Evolutionary conservation across 1,140 invertebrate genomes (phyloP), one percentile per base, ranked within the genome.

Genomic region (Lepidostoma basale): DNA sequence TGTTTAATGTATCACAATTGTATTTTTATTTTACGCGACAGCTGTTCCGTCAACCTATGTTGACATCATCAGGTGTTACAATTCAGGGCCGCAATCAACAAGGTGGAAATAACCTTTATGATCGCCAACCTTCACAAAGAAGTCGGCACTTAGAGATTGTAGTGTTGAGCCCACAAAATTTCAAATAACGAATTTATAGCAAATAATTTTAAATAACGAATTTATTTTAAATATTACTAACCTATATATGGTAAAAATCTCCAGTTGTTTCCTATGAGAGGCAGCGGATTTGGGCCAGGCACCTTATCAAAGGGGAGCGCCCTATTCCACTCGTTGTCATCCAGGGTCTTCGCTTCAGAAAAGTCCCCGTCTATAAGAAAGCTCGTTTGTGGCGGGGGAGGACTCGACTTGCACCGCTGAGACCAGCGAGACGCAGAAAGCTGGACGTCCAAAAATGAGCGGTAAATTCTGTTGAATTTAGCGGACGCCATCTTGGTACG

Each of bases 261-360:
- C 92, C 92, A 94, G 16, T 90, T 88, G 75, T 93, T 94, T 14
- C 92, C 92, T 18, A 94, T 79, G 0, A 93, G 33, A 0, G 92
- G 92, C 23, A 93, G 75, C 1, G 89, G 88, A 74, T 85, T 88
- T 0, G 92, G 92, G 1, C 92, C 92, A 2, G 92, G 92, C 2
- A 94, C 88, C 64, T 88, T 85, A 1, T 78, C 76, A 77, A 81
- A 83, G 6, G 78, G 73, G 25, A 75, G 78, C 5, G 78, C 72
- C 1, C 74, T 69, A 0, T 76, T 70, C 60, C 69, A 63, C 1
- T 74, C 62, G 4, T 74, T 56, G 0, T 74, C 75, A 6, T 64
- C 30, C 1, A 49, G 0, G 14, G 1, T 44, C 6, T 22, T 44
- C 18, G 12, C 8, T 6, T 60, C 56, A 20, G 22, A n/a, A 39